Base-by-base conservation (phyloP, 2,888 invertebrate genomes). In the Dicranocentrus wangi region DNA sequence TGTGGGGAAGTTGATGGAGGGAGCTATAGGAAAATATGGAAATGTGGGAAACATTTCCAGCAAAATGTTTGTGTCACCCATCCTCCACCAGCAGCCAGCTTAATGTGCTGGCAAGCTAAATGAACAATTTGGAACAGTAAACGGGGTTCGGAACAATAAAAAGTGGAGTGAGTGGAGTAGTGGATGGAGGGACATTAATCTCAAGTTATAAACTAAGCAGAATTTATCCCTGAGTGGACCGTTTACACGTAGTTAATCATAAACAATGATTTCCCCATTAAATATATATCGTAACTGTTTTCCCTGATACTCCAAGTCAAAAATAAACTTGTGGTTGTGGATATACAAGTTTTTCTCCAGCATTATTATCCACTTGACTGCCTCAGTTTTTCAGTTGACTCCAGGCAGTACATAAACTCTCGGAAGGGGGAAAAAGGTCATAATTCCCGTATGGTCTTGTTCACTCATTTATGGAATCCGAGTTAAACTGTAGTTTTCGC, bases 321-420 rank as follows among this genome's bases (percentile, higher is more conserved):
- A 47, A n/a, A n/a, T n/a, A n/a, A n/a, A n/a, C n/a, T n/a, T 51
- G 7, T 51, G 51, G 10, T 10, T 10, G 55, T 10, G 55, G 23
- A 28, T 25, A 61, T n/a, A n/a, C 1, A 28, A 61, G 8, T 47
- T 28, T 63, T 23, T 42, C 55, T n/a, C 55, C 19, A 39, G 53
- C 69, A 77, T 77, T 43, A 69, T 77, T 77, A 68, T 77, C 77
- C 77, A 77, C 60, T 69, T 53, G 51, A 69, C 13, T 75, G 5
- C 32, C 47, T 47, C 47, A 53, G 60, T 68, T 77, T 39, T 39
- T 55, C 55, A 47, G 32, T 7, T 75, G 53, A 68, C 77, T 77
- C 28, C 55, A 69, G 77, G 77, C 77, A 61, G 69, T 77, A 69
- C 69, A 69, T 69, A 68, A 76, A 77, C 47, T 17, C 25, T 27